These are phyloP conservation scores for Conops quadrifasciatus DNA, from an alignment of 2,888 invertebrate species.

Conservation along the genomic window DNA sequence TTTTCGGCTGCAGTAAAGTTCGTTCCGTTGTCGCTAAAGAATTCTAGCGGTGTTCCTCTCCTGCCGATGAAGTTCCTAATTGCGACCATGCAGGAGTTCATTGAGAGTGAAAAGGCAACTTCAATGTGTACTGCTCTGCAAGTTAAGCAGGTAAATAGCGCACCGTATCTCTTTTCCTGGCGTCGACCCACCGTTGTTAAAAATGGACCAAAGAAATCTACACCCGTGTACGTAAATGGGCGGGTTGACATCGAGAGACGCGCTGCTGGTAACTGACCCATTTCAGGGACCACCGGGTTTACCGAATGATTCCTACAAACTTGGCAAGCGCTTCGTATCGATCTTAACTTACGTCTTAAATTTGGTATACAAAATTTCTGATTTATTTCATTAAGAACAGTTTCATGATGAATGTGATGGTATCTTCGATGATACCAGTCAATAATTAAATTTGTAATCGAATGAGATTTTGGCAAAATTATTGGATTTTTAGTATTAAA, in stretches of 20 bases:
- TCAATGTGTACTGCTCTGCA: conserved; percentile 33
- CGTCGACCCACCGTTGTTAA: conserved; percentile 34
- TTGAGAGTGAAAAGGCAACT: conserved; percentile 24
- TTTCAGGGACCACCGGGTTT: no score
- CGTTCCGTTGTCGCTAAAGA: conserved; percentile 34
- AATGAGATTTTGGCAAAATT: conserved; percentile 10
- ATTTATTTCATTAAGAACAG: not conserved
- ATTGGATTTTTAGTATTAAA: conserved; percentile 10
- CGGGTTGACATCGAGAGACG: conserved; percentile 36
- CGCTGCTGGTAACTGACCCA: conserved; percentile 30
- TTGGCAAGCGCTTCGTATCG: no score
- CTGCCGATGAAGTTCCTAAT: conserved; percentile 9
- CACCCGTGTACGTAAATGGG: conserved; percentile 35
- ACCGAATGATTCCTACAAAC: no score
- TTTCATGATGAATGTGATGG: not conserved
- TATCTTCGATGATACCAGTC: not conserved
- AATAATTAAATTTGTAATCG: not conserved
- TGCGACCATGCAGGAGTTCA: conserved; percentile 25
- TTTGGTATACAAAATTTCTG: not conserved
- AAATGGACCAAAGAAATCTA: conserved; percentile 41
- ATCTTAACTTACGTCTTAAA: not conserved
- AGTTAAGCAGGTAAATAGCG: conserved; percentile 38
- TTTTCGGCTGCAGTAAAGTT: conserved; percentile 28
- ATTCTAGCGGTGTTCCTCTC: conserved; percentile 1
- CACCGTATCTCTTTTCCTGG: conserved; percentile 34